A percentile compares a stretch with the other conserved stretches of the same genome.
These are phyloP conservation scores for Passerina amoena DNA, from an alignment of 2,113 vertebrate species.

Conservation along the genomic window DNA sequence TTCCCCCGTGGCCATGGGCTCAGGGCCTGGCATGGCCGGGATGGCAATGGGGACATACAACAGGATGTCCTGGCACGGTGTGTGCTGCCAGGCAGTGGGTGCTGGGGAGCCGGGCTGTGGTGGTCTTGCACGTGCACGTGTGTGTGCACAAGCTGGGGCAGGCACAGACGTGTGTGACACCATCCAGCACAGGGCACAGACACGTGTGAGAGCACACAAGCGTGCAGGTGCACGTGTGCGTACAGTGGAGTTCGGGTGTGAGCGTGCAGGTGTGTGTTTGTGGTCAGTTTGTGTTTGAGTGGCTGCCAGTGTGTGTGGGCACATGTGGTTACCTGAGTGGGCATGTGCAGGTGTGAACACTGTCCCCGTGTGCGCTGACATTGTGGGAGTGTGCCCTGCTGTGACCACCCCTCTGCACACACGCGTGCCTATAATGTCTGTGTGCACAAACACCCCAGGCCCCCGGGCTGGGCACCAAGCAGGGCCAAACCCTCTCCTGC, in stretches of 20 bases:
- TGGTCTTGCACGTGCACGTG: rapidly evolving
- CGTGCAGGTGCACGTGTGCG: rapidly evolving
- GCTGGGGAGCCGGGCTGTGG: rapidly evolving
- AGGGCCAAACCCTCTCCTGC: background rate
- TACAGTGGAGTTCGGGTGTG: background rate
- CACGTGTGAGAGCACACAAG: rapidly evolving
- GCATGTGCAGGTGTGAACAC: background rate
- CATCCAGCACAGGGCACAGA: rapidly evolving
- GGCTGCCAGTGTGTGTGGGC: no score
- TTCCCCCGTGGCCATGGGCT: background rate
- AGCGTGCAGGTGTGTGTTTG: rapidly evolving
- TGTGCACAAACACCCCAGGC: background rate
- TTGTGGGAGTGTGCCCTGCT: rapidly evolving
- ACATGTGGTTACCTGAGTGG: rapidly evolving
- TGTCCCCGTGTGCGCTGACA: rapidly evolving
- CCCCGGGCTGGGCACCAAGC: rapidly evolving
- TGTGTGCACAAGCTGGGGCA: no score
- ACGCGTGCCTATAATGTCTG: rapidly evolving
- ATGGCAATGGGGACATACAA: rapidly evolving
- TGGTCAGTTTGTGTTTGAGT: background rate
- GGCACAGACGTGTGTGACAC: background rate
- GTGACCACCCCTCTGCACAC: background rate
- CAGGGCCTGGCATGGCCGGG: background rate
- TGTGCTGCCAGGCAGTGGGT: background rate
- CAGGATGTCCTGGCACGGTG: rapidly evolving